phyloP scores from a whole-genome alignment of 2,888 invertebrate species.

The Schizaphis graminum region DNA sequence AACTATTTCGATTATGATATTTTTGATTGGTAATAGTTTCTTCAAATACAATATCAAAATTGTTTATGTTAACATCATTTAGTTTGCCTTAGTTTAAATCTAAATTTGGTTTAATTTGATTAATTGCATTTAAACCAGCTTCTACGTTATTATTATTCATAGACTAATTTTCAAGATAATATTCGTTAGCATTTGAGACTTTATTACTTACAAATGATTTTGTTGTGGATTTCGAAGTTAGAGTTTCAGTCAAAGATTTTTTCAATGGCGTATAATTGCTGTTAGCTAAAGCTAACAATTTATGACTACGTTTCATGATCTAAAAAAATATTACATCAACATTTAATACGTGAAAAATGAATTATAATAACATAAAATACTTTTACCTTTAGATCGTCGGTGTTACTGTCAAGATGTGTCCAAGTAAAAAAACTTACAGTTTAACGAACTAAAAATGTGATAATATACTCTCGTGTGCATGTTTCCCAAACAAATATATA shows the following conservation, averaged over 20 bases:
- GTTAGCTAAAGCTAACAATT: not conserved
- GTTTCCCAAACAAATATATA: not conserved
- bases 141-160: not conserved
- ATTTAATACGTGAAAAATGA: not conserved
- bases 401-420: too few relatives aligned
- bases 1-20: not conserved
- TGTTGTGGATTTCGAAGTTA: not conserved
- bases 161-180: not conserved
- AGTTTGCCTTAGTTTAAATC: not conserved
- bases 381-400: too few relatives aligned
- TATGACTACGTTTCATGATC: not conserved
- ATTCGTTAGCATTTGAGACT: not conserved
- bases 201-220: not conserved
- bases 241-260: too few relatives aligned
- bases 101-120: not conserved
- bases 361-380: not conserved
- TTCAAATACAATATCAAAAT: constrained; percentile 13
- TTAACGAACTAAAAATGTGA: too few relatives aligned
- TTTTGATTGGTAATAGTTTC: not conserved
- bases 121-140: not conserved
- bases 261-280: not conserved
- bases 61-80: not conserved
- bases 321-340: not conserved
- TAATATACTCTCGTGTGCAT: too few relatives aligned
- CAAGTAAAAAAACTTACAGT: too few relatives aligned